These are phyloP conservation scores for Digitonthophagus gazella DNA, from an alignment of 2,888 invertebrate species.

Conservation along the genomic window DNA sequence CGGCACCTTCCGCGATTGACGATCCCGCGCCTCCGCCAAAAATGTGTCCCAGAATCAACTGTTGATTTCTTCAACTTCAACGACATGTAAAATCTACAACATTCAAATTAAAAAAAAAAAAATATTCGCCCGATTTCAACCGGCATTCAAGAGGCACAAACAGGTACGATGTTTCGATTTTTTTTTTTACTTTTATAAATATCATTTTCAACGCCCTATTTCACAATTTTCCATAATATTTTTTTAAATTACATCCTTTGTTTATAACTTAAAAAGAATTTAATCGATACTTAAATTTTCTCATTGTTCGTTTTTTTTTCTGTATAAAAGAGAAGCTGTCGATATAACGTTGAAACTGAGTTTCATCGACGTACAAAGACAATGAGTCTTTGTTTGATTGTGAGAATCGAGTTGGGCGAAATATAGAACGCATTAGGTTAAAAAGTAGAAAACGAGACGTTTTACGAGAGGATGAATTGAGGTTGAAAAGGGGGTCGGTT, in stretches of 20 bases:
- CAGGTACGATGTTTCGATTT: no score
- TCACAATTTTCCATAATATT: no score
- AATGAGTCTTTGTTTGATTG: not conserved
- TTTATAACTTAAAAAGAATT: no score
- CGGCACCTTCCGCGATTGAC: not conserved
- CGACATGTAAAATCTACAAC: not conserved
- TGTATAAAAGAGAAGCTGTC: not conserved
- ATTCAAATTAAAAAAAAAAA: no score
- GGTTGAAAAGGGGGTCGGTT: not conserved
- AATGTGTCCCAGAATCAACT: not conserved
- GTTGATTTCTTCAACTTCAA: not conserved
- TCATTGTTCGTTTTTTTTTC: not conserved
- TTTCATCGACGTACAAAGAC: not conserved
- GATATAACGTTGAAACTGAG: not conserved
- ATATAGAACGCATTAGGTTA: not conserved
- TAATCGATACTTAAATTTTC: no score
- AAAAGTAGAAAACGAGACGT: not conserved
- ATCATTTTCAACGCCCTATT: no score
- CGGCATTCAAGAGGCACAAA: not conserved
- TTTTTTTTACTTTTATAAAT: no score
- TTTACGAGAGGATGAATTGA: not conserved
- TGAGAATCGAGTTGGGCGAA: not conserved
- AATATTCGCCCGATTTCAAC: not conserved
- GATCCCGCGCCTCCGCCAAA: not conserved
- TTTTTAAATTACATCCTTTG: no score